phyloP scores from a whole-genome alignment of 2,113 vertebrate genomes.

The Himantopus leucocephalus region DNA sequence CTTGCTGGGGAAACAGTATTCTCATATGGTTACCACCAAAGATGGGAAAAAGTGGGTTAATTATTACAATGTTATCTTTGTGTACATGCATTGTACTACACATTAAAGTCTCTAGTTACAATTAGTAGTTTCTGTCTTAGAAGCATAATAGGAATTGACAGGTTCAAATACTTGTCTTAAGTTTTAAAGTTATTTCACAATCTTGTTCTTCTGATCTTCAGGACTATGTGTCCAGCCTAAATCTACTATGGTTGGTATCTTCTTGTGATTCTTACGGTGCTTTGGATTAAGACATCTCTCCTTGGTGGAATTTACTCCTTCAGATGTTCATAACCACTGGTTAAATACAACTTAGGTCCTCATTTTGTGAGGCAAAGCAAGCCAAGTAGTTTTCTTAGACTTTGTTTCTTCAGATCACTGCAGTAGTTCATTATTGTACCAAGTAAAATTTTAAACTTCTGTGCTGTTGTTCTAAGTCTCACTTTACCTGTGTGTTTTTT shows the following conservation, averaged over 20 bases:
- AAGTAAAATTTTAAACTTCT: background rate
- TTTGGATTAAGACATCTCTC: background rate
- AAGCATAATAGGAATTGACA: accelerated
- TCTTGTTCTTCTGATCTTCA: background rate
- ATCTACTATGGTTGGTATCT: background rate
- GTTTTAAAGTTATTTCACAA: background rate
- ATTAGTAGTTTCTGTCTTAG: background rate
- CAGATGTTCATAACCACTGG: too few species aligned
- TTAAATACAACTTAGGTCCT: background rate
- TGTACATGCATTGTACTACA: background rate
- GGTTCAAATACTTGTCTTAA: background rate
- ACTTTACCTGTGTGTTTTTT: background rate
- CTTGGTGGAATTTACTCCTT: background rate
- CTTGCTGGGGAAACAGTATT: background rate
- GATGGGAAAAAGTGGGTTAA: background rate
- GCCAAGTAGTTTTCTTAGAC: background rate
- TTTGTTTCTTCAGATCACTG: background rate
- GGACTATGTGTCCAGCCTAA: background rate
- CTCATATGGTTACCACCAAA: background rate
- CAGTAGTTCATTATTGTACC: background rate
- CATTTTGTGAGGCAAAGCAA: background rate
- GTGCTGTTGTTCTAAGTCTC: background rate
- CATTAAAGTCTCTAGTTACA: background rate
- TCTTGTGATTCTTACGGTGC: background rate
- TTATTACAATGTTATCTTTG: background rate